Evolutionary conservation across 2,113 vertebrate species (phyloP).

Genomic region (Myiozetetes cayanensis): DNA sequence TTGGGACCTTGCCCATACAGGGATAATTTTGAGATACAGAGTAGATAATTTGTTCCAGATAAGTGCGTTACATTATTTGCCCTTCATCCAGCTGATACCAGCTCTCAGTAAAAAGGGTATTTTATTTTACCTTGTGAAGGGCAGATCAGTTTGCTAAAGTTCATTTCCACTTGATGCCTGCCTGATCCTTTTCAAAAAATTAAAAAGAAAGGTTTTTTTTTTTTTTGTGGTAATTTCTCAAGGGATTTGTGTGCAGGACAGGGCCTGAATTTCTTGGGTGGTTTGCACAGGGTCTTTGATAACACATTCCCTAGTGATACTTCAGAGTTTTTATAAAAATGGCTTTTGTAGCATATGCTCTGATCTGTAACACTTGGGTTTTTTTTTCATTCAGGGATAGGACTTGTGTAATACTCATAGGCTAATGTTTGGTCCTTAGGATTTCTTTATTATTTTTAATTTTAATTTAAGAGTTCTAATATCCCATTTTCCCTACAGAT

Average conservation of each 20-base stretch:
- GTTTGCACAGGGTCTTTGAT: background rate
- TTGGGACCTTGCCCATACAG: background rate
- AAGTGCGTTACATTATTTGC: background rate
- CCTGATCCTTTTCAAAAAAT: background rate
- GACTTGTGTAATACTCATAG: background rate
- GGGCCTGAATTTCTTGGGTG: background rate
- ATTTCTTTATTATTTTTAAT: background rate
- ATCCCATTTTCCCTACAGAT: constrained; percentile 61
- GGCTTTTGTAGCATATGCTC: background rate
- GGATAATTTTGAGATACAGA: background rate
- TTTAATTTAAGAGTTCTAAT: constrained; percentile 16
- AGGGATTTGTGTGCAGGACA: background rate
- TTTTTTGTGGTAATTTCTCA: background rate
- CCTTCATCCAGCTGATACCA: background rate
- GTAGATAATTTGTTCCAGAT: background rate
- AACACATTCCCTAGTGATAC: background rate
- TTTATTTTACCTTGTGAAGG: background rate
- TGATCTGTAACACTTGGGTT: background rate
- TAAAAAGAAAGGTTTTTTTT: fast-evolving
- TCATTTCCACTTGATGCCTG: background rate
- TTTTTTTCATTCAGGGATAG: background rate
- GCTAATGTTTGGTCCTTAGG: background rate
- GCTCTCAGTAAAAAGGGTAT: background rate
- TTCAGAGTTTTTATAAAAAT: background rate
- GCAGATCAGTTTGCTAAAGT: background rate